phyloP scores from a whole-genome alignment of 2,797 vertebrate genomes.

The Hydrophis major region DNA sequence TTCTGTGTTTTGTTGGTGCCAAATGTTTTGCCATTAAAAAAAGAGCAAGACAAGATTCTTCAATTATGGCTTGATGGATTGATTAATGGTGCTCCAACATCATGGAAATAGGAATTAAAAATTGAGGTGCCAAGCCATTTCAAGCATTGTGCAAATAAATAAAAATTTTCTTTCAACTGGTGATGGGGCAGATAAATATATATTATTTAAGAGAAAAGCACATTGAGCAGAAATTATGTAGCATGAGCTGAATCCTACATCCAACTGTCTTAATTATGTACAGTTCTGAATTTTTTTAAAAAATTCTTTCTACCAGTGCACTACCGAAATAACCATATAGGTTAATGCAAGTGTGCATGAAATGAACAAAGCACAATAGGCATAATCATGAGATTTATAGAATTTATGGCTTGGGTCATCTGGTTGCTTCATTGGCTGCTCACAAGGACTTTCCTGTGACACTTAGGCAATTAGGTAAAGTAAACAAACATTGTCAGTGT shows the following conservation, averaged over 20 bases:
- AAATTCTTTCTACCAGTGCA: not conserved
- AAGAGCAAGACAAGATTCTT: not conserved
- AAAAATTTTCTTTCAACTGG: not conserved
- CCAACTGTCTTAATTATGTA: not conserved
- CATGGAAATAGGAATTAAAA: not conserved
- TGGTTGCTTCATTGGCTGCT: not conserved
- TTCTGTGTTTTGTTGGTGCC: not conserved
- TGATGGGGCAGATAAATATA: not conserved
- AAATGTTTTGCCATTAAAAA: not conserved
- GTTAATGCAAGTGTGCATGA: not conserved
- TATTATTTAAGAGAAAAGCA: not conserved
- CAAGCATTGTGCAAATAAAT: not conserved
- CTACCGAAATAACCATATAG: not conserved
- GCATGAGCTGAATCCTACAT: not conserved
- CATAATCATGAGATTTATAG: not conserved
- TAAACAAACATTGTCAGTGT: not conserved
- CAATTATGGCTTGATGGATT: not conserved
- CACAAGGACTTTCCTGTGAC: not conserved
- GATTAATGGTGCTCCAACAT: not conserved
- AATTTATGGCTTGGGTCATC: not conserved
- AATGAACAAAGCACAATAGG: not conserved
- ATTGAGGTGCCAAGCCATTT: not conserved
- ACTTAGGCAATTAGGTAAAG: not conserved
- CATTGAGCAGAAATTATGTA: not conserved
- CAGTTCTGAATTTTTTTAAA: not conserved